Percentiles rank a stretch among this genome's conserved stretches.
Evolutionary conservation across 2,797 vertebrate species (phyloP).

Genomic region (Muraenolepis orangiensis): DNA sequence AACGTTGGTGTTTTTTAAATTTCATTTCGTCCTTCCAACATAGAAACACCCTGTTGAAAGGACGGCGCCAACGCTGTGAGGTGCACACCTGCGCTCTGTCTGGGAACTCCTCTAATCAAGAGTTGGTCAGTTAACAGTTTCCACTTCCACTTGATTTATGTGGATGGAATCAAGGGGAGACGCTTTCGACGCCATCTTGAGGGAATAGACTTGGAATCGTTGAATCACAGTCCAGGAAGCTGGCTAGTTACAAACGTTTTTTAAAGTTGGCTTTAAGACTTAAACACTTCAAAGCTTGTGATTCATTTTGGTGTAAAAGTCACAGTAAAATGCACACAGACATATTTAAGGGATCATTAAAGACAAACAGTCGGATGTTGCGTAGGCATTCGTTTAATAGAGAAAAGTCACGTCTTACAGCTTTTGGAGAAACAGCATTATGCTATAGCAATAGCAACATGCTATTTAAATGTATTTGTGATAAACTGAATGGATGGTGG

Average conservation of each 20-base stretch:
- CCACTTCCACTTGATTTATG: constrained; percentile 22
- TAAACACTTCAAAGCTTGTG: not conserved
- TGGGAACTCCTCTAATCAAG: constrained; percentile 23
- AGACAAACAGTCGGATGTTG: not conserved
- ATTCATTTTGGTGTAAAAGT: not conserved
- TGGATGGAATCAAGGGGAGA: constrained; percentile 50
- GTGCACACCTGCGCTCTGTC: constrained; percentile 59
- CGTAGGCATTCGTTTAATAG: not conserved
- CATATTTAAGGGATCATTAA: not conserved
- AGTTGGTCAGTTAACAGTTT: not conserved
- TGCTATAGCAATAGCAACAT: too few relatives aligned
- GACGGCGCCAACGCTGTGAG: constrained; percentile 27
- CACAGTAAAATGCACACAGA: not conserved
- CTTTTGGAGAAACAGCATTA: not conserved
- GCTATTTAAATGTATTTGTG: not conserved
- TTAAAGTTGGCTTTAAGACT: not conserved
- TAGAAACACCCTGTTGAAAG: constrained; percentile 23
- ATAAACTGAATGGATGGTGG: not conserved
- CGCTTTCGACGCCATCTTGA: not conserved
- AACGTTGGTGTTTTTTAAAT: constrained; percentile 26
- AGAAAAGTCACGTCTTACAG: not conserved
- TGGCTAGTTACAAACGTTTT: not conserved
- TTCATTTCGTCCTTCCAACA: constrained; percentile 46
- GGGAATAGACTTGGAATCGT: not conserved
- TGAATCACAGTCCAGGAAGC: not conserved